A percentile compares a stretch with the other conserved stretches of the same genome.
Conservation (phyloP, 35 echinoderm and acorn worm genomes). For the Patiria miniata region DNA sequence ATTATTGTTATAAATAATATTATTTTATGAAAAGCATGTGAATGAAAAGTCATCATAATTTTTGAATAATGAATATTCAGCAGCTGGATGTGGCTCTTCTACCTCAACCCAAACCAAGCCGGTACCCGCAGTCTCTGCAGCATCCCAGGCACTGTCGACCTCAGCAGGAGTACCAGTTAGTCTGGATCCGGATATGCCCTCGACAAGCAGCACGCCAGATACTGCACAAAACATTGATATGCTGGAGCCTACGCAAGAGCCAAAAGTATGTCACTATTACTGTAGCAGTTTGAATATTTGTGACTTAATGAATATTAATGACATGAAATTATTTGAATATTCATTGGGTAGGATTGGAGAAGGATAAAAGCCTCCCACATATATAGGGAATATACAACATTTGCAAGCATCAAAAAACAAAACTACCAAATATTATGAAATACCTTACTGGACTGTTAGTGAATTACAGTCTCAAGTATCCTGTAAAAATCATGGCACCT, state of each 20-base stretch:
- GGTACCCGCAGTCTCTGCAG: not conserved
- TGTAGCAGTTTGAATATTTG: not conserved
- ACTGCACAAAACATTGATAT: not conserved
- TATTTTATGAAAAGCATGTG: too few relatives aligned
- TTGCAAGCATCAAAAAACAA: too few relatives aligned
- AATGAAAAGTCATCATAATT: not conserved
- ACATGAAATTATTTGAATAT: too few relatives aligned
- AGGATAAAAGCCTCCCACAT: too few relatives aligned
- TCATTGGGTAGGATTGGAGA: too few relatives aligned
- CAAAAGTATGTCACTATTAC: not conserved
- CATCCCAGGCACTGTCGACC: not conserved
- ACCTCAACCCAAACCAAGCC: not conserved
- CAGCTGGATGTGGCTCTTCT: not conserved
- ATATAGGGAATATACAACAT: too few relatives aligned
- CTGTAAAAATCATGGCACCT: too few relatives aligned
- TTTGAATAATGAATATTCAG: not conserved
- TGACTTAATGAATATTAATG: too few relatives aligned
- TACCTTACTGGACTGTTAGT: too few relatives aligned
- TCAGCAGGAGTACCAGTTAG: not conserved
- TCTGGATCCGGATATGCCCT: not conserved
- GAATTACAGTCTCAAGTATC: too few relatives aligned
- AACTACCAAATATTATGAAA: too few relatives aligned
- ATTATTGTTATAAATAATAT: too few relatives aligned
- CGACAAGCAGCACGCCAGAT: constrained; percentile 29
- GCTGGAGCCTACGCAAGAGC: not conserved